Base-by-base conservation (phyloP, 1,140 invertebrate genomes). In the Aradophagus sp. region DNA sequence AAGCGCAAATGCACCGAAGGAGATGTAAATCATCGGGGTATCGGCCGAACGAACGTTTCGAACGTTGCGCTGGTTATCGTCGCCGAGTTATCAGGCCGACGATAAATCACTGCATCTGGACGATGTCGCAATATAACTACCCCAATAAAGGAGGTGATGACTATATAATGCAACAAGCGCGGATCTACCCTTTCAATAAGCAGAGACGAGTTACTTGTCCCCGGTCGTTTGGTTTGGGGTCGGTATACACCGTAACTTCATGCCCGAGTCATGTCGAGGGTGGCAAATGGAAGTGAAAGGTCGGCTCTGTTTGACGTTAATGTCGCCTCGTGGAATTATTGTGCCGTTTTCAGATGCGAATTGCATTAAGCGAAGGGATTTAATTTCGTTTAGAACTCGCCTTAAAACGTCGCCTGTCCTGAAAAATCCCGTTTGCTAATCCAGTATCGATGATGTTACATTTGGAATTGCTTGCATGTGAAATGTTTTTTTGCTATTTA, bases 91-190 rank as follows among this genome's bases (percentile, higher is more conserved):
- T 85, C 82, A 70, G 66, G 34, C 58, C 67, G 63, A 76, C 77
- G 77, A 81, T 85, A 83, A 84, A 84, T 85, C 79, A 83, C 56
- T 67, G 63, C 70, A 68, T 77, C 69, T 71, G 65, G 67, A 70
- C 44, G 27, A 39, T 38, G 47, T 42, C 75, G 45, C 65, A 62
- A 69, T 74, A 69, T 75, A 77, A 79, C 77, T 48, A 75, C 65
- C 53, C 73, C 74, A 69, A 69, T 75, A 74, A 81, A 75, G 69
- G 76, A 77, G 75, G 75, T 79, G 77, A 83, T 74, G 80, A 78
- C 73, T 80, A 59, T 77, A 79, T 80, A 80, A 80, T 77, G 56
- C 62, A 52, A 71, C 56, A 69, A 63, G 65, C 65, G 15, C 58
- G 42, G 45, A 32, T 41, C 23, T 44, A 62, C 56, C 73, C 69